Percentiles rank a stretch among this genome's conserved stretches.
These are phyloP conservation scores for Aphodius sticticus DNA, from an alignment of 2,888 invertebrate species.

Conservation along the genomic window DNA sequence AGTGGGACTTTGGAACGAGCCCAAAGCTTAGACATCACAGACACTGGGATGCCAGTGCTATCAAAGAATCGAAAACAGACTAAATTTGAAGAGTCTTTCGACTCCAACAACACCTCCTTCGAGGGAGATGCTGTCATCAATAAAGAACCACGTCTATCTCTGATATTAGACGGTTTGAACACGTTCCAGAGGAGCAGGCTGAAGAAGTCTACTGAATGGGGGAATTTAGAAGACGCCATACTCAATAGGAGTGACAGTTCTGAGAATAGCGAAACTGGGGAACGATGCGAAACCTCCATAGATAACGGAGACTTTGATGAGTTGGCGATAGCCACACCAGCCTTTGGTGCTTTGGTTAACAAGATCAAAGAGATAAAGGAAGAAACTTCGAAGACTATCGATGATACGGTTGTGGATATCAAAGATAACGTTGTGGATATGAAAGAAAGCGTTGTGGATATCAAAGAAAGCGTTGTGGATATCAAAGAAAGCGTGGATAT, in stretches of 20 bases:
- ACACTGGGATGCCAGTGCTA: conserved; percentile 54
- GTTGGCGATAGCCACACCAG: conserved; percentile 49
- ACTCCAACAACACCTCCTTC: conserved; percentile 55
- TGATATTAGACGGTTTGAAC: conserved; percentile 71
- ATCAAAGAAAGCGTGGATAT: neutral
- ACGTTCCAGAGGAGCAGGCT: conserved; percentile 73
- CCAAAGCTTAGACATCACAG: conserved; percentile 80
- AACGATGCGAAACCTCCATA: conserved; percentile 42
- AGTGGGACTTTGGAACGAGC: conserved; percentile 76
- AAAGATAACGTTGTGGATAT: neutral
- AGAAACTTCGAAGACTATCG: conserved; percentile 42
- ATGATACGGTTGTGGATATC: conserved; percentile 36
- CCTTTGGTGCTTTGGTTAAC: conserved; percentile 56
- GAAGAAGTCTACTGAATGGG: conserved; percentile 80
- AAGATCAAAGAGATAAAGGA: conserved; percentile 57
- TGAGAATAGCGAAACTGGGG: conserved; percentile 43
- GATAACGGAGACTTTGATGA: conserved; percentile 40
- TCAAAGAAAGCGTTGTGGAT: no score
- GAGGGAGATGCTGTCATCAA: conserved; percentile 62
- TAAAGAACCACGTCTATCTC: conserved; percentile 67
- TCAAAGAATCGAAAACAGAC: conserved; percentile 68
- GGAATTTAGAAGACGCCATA: conserved; percentile 79
- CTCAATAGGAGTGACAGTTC: conserved; percentile 57
- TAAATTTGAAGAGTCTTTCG: conserved; percentile 62
- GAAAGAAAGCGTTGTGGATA: neutral